These are phyloP conservation scores for Chiridota heheva DNA, from an alignment of 35 echinoderm and acorn worm species.

Conservation along the genomic window DNA sequence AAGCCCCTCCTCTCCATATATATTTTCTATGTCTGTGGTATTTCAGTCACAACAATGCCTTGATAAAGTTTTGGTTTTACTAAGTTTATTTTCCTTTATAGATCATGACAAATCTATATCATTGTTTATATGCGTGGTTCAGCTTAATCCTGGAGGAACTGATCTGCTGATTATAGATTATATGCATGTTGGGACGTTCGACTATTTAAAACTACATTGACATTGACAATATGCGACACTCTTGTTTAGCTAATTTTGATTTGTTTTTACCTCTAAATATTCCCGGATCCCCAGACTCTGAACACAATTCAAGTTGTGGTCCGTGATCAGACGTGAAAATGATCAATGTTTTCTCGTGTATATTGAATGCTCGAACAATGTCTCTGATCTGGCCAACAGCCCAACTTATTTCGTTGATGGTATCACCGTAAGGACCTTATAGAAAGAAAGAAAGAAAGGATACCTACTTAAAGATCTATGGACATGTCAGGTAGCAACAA, in stretches of 20 bases:
- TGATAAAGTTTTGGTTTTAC: no score
- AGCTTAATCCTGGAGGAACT: background rate
- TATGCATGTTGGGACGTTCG: background rate
- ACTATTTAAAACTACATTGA: background rate
- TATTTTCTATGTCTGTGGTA: no score
- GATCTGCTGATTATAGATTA: background rate
- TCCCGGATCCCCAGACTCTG: slow-evolving; percentile 29
- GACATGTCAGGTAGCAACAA: no score
- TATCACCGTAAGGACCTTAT: slow-evolving; percentile 43
- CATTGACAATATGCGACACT: background rate
- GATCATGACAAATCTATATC: no score
- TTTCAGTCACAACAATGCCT: no score
- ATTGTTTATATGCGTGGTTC: background rate
- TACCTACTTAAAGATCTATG: no score
- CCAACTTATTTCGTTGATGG: slow-evolving; percentile 36
- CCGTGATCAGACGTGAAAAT: slow-evolving; percentile 52
- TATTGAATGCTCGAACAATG: background rate
- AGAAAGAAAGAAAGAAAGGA: background rate
- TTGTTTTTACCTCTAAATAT: slow-evolving; percentile 49
- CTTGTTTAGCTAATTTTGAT: background rate
- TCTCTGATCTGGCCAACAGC: slow-evolving; percentile 22
- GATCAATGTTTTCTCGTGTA: slow-evolving; percentile 19
- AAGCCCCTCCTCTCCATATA: no score
- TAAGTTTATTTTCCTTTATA: no score
- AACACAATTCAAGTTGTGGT: slow-evolving; percentile 39